phyloP scores from a whole-genome alignment of 2,113 vertebrate species.

The Podiceps cristatus region DNA sequence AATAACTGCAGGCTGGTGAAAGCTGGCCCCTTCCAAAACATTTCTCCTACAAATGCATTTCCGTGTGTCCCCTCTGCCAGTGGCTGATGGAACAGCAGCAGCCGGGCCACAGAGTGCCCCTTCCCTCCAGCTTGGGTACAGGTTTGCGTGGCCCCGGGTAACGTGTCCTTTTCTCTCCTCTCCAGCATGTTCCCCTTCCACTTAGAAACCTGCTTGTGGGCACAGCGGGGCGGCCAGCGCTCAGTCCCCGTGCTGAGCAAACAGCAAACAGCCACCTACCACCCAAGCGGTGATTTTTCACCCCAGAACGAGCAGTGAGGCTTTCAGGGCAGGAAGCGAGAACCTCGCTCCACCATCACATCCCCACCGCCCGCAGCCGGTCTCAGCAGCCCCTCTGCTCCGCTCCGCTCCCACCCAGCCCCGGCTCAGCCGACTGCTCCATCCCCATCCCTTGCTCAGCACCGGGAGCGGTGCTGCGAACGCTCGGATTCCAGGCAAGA shows the following conservation, averaged over 20 bases:
- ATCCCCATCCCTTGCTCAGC: neutral
- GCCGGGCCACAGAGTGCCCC: neutral
- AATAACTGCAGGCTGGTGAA: neutral
- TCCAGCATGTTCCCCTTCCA: neutral
- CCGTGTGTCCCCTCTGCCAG: neutral
- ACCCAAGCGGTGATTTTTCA: neutral
- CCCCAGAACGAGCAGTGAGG: neutral
- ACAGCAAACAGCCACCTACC: neutral
- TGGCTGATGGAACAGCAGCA: neutral
- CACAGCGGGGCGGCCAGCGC: neutral
- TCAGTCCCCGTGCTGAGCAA: rapidly evolving
- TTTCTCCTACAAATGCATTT: neutral
- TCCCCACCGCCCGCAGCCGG: neutral
- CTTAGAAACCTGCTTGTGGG: neutral
- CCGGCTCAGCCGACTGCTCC: neutral
- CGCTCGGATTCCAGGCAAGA: conserved; percentile 63
- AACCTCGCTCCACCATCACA: neutral
- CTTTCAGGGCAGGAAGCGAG: neutral
- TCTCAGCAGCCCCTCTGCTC: neutral
- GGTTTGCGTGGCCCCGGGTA: neutral
- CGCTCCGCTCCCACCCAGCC: neutral
- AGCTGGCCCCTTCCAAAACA: neutral
- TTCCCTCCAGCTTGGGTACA: neutral
- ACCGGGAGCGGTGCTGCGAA: neutral
- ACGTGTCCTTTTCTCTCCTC: neutral